Evolutionary conservation across 2,888 invertebrate genomes (phyloP), one percentile per base, ranked within the genome.

Genomic region (Cephalotes varians): DNA sequence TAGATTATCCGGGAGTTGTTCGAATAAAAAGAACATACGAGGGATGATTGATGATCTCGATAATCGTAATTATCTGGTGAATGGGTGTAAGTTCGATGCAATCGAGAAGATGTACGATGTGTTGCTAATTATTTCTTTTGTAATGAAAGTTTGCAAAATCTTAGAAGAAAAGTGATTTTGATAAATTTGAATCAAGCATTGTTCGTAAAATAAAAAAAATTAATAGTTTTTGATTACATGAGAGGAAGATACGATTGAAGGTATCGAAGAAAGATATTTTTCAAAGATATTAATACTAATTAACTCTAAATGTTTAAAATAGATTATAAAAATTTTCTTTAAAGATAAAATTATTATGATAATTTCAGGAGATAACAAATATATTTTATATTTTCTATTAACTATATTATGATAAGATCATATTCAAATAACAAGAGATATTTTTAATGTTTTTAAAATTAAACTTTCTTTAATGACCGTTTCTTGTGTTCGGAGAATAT

Each of bases 51-150:
- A 54, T 71, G 69, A 51, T 34, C 51, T 51, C 47, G 73, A 62
- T 74, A 44, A 67, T 77, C 31, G 65, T 65, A 49, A 74, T 74
- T 65, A 74, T 49, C 49, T 37, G 56, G 25, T 21, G 34, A 25
- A 37, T 47, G 56, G 18, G 15, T 56, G 34, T 25, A 72, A 40
- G 64, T 71, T 71, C 10, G 28, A 72, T 60, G 25, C 60, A 60
- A 72, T 40, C n/a, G 40, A 72, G 62, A 72, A 72, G 37, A 72
- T 72, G 9, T 60, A 72, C 67, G 47, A 67, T 28, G 28, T 44
- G 40, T 65, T 71, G 10, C 21, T 56, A 51, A 34, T 12, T 71
- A 71, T 58, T 37, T 58, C 7, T 18, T 21, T 25, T n/a, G 25
- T 40, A 72, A 58, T 40, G n/a, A 62, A 72, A 40, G 37, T 67